These are phyloP conservation scores for Aythya baeri DNA, from an alignment of 2,113 vertebrate genomes.

Conservation along the genomic window DNA sequence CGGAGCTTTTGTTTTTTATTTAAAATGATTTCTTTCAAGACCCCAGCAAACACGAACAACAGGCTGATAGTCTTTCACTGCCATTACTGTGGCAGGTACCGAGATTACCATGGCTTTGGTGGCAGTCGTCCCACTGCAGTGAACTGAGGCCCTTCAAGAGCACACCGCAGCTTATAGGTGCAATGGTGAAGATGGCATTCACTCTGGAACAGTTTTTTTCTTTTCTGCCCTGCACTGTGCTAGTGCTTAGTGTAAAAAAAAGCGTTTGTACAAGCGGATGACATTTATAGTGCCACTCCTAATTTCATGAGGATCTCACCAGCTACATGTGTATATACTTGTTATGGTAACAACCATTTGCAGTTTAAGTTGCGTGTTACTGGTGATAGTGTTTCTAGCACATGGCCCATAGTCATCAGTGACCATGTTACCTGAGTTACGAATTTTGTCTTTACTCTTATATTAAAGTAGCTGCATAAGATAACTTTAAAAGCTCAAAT, in stretches of 20 bases:
- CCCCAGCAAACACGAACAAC: neutral
- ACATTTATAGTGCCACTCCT: neutral
- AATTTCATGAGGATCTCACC: neutral
- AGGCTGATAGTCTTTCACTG: neutral
- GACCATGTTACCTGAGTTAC: neutral
- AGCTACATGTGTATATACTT: neutral
- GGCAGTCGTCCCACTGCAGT: neutral
- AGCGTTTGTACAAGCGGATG: neutral
- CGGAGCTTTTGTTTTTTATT: neutral
- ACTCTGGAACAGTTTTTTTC: neutral
- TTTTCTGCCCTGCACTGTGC: neutral
- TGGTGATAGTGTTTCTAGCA: neutral
- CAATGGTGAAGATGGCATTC: neutral
- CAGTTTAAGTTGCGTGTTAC: neutral
- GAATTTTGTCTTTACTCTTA: neutral
- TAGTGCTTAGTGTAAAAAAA: neutral
- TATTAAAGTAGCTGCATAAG: neutral
- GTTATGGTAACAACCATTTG: conserved; percentile 5
- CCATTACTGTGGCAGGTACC: neutral
- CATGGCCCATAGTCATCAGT: neutral
- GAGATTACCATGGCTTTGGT: neutral
- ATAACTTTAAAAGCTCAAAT: neutral
- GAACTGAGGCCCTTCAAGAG: neutral
- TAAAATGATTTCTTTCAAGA: neutral
- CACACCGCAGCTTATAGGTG: neutral